Base-by-base conservation (phyloP, 2,888 invertebrate genomes). In the Escarpia spicata region DNA sequence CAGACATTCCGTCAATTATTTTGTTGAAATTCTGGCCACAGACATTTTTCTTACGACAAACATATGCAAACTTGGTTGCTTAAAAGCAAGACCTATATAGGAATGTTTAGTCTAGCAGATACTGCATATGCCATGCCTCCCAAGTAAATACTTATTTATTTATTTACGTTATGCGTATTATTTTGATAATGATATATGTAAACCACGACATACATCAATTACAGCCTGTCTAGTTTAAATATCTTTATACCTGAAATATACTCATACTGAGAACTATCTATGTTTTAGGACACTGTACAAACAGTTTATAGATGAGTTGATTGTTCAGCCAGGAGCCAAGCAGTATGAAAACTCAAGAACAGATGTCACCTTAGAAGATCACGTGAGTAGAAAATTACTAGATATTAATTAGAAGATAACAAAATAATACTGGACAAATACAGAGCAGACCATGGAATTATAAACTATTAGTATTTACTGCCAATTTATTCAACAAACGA, bases 261-360 rank as follows among this genome's bases (percentile, higher is more conserved):
- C n/a, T 89, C 43, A 58, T 58, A 19, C 91, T 89, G 91, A n/a
- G 37, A 90, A 89, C 31, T 26, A 37, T 43, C 31, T 26, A 92
- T 15, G 44, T 89, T 94, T 90, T 94, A 96, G 96, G 92, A 94
- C 94, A 44, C 93, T 95, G 0, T 96, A 96, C 94, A 92, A 94
- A 45, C 95, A 95, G 93, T 96, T 96, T 94, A 95, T 96, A 9
- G 98, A 98, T 96, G 99, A 99, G 97, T 97, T 99, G 96, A 98
- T 99, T 93, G 98, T 98, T 3, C 98, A 98, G 93, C 98, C 98
- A 0, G 98, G 98, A 8, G 92, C 97, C 96, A 95, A 97, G 97
- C 37, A 97, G 97, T 94, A 95, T 91, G 94, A 96, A 94, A 95
- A 95, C 91, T 96, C 96, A 93, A 95, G 97, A 91, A 96, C 97